Base-by-base conservation (phyloP, 2,797 vertebrate species). In the Typhlichthys subterraneus region DNA sequence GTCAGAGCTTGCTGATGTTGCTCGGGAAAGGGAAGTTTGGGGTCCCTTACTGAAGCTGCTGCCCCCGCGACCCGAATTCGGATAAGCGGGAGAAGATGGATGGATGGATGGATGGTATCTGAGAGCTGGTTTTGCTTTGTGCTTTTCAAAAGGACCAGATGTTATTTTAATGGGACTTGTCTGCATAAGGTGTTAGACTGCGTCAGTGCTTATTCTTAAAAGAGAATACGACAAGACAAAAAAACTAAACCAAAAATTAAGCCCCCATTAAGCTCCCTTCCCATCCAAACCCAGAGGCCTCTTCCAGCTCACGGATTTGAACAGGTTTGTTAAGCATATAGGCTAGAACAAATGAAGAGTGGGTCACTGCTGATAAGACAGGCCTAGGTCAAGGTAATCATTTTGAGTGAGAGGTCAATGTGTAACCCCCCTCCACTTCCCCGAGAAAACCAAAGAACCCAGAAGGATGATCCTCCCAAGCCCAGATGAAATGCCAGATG, bases 41-140 rank as follows among this genome's bases (percentile, higher is more conserved):
- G n/a, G n/a, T n/a, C n/a, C n/a, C n/a, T n/a, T n/a, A n/a, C n/a
- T n/a, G n/a, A n/a, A n/a, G n/a, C n/a, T n/a, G n/a, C n/a, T n/a
- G n/a, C n/a, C n/a, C n/a, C n/a, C n/a, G n/a, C n/a, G n/a, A n/a
- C n/a, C n/a, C n/a, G n/a, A n/a, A n/a, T n/a, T n/a, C n/a, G n/a
- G n/a, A n/a, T n/a, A n/a, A n/a, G n/a, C n/a, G n/a, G n/a, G n/a
- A n/a, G n/a, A n/a, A n/a, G n/a, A n/a, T n/a, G n/a, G n/a, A n/a
- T n/a, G n/a, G n/a, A n/a, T n/a, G n/a, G n/a, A n/a, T n/a, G n/a
- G n/a, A n/a, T n/a, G n/a, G n/a, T n/a, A n/a, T n/a, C n/a, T n/a
- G n/a, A n/a, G 12, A 3, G 15, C 11, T n/a, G 67, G 64, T 75
- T 69, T 73, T 45, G 23, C 23, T 15, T 11, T 45, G 38, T 47